Evolutionary conservation across 2,113 vertebrate genomes (phyloP).

Genomic region (Psettodes erumei): DNA sequence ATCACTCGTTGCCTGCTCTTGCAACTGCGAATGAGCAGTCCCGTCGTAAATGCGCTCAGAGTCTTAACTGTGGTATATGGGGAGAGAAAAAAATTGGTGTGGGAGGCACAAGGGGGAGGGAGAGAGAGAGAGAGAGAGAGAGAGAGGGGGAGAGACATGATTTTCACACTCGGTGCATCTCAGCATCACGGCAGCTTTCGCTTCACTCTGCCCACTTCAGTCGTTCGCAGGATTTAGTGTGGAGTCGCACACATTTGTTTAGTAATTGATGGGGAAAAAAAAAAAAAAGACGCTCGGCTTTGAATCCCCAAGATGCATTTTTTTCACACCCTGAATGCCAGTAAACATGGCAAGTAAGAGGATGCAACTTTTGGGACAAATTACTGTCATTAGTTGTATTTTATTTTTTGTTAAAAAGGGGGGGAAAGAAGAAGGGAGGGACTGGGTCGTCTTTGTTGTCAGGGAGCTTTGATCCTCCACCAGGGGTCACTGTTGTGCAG

Average conservation of each 20-base stretch:
- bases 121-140: constrained; percentile 13
- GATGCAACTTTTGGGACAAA: background rate
- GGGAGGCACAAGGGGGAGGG: constrained; percentile 19
- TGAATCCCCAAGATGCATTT: background rate
- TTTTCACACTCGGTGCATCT: constrained; percentile 39
- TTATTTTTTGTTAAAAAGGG: constrained; percentile 10
- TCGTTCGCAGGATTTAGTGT: background rate
- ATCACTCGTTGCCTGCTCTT: constrained; percentile 16
- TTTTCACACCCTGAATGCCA: background rate
- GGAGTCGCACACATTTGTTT: background rate
- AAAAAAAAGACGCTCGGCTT: background rate
- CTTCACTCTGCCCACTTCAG: constrained; percentile 6
- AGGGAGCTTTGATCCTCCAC: constrained; percentile 69
- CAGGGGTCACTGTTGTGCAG: constrained; percentile 83
- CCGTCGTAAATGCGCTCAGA: background rate
- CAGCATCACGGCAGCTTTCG: background rate
- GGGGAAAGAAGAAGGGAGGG: background rate
- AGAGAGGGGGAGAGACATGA: constrained; percentile 11
- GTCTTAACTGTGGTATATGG: constrained; percentile 2
- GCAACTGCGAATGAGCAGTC: constrained; percentile 1
- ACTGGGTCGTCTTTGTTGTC: constrained; percentile 42
- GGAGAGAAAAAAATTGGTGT: constrained; percentile 26
- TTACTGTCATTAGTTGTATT: background rate
- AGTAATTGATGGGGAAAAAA: background rate
- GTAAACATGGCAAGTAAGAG: background rate